Conservation (phyloP, 2,888 invertebrate genomes). For the Blastobasis adustella region DNA sequence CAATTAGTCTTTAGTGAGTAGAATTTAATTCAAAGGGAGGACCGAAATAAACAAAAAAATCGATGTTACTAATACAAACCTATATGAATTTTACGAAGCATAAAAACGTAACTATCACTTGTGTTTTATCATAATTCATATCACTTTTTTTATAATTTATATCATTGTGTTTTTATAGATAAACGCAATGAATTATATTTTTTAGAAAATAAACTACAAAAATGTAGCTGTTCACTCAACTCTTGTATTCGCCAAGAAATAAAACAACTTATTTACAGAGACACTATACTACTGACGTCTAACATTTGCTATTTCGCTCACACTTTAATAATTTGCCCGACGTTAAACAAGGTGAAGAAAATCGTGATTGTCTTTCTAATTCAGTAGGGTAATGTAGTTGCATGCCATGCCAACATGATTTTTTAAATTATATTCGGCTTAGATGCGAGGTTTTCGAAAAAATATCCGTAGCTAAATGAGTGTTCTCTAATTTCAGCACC, state of each 20-base stretch:
- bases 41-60: conserved; percentile 25
- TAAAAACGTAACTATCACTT: conserved; percentile 33
- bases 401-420: neutral
- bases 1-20: too few species aligned
- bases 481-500: too few species aligned
- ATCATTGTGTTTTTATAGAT: too few species aligned
- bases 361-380: neutral
- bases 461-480: neutral
- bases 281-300: too few species aligned
- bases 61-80: conserved; percentile 35
- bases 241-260: too few species aligned
- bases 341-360: neutral
- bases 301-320: too few species aligned
- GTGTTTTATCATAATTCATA: conserved; percentile 11
- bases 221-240: too few species aligned
- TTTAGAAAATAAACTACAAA: too few species aligned
- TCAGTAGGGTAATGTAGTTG: neutral
- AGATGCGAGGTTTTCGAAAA: neutral
- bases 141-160: neutral
- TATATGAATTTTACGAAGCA: conserved; percentile 33
- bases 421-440: neutral
- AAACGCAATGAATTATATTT: too few species aligned
- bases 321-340: neutral
- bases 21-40: too few species aligned
- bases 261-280: too few species aligned